Conservation (phyloP, 2,797 vertebrate genomes). For the Labeo calbasu region DNA sequence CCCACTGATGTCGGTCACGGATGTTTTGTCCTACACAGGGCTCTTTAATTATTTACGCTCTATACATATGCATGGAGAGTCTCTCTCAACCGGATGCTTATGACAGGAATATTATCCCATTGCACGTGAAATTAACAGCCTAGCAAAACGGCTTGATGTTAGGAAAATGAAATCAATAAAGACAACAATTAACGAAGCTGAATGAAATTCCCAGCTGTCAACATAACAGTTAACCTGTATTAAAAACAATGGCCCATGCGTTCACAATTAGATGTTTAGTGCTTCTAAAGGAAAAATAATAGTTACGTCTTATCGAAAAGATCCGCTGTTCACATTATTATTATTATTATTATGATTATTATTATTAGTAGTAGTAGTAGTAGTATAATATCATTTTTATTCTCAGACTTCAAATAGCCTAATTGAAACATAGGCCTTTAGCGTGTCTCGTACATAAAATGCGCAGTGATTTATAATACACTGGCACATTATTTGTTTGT, state of each 20-base stretch:
- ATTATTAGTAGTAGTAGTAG: neutral
- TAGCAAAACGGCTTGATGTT: conserved; percentile 49
- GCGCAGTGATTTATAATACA: neutral
- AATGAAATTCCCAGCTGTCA: neutral
- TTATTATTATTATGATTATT: neutral
- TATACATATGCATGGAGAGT: conserved; percentile 78
- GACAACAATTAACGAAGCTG: neutral
- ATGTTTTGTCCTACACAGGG: conserved; percentile 83
- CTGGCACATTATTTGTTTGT: neutral
- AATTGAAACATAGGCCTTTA: neutral
- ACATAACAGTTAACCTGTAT: conserved; percentile 8
- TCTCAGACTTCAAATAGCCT: neutral
- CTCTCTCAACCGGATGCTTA: conserved; percentile 70
- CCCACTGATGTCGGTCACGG: conserved; percentile 73
- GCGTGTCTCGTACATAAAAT: neutral
- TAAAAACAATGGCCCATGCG: neutral
- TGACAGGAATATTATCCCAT: conserved; percentile 70
- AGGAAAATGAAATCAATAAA: neutral
- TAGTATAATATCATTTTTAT: neutral
- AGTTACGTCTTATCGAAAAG: neutral
- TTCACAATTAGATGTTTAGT: neutral
- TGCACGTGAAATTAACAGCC: conserved; percentile 55
- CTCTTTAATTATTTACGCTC: conserved; percentile 83
- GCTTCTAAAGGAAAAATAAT: neutral
- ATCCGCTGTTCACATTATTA: neutral